Conservation (phyloP, 2,113 vertebrate species). For the Aegotheles bennettii region DNA sequence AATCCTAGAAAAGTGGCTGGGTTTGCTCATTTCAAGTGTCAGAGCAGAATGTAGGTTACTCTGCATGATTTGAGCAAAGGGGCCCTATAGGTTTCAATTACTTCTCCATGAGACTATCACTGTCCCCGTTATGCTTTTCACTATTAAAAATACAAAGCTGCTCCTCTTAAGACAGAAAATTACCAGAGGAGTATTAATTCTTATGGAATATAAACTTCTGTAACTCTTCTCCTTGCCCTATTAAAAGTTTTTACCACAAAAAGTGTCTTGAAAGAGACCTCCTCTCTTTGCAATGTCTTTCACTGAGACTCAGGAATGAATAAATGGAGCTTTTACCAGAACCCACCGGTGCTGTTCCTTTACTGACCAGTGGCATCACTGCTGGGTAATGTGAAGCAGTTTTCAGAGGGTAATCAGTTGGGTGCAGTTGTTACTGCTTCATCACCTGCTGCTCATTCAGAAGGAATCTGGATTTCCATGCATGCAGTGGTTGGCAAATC, state of each 20-base stretch:
- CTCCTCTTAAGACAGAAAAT: background rate
- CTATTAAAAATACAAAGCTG: background rate
- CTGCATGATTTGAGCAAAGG: background rate
- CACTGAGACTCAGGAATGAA: background rate
- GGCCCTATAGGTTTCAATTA: background rate
- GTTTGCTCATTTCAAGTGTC: background rate
- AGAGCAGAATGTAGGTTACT: background rate
- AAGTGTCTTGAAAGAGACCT: background rate
- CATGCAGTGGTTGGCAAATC: conserved; percentile 30
- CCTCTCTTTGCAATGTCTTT: background rate
- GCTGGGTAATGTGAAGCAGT: conserved; percentile 51
- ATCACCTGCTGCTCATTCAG: conserved; percentile 54
- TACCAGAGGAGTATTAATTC: background rate
- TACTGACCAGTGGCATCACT: conserved; percentile 41
- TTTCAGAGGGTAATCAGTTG: conserved; percentile 6
- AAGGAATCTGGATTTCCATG: conserved; percentile 56
- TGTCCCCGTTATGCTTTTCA: background rate
- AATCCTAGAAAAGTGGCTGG: background rate
- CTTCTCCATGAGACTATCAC: background rate
- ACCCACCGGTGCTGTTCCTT: background rate
- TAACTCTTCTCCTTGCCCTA: background rate
- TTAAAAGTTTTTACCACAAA: fast-evolving
- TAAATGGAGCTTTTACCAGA: background rate
- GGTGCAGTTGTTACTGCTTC: conserved; percentile 53
- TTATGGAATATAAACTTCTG: background rate